Base-by-base conservation (phyloP, 1,140 invertebrate genomes). In the Trichonephila inaurata region DNA sequence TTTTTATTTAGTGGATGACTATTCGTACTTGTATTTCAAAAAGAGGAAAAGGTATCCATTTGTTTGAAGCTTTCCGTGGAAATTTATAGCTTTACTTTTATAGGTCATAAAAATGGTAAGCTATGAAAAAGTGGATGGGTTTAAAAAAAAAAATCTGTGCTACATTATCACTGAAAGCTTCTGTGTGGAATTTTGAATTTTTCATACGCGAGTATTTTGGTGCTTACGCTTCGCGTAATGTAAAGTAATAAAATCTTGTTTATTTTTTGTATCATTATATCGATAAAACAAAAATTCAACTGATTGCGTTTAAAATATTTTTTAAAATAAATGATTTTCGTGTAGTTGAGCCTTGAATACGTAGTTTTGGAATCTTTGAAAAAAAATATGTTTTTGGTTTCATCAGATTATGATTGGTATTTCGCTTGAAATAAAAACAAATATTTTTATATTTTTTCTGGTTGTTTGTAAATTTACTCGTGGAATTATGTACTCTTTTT, bases 1-100 rank as follows among this genome's bases (percentile, higher is more conserved):
- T 90, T 81, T 60, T 66, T 60, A 58, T 61, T 61, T 87, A 60
- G 60, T 51, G 72, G 72, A 77, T 33, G 72, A 77, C 24, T 77
- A 28, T 40, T 40, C 16, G 72, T 28, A 19, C 72, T 40, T 40
- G 28, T 16, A 33, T 77, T 77, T 40, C 14, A 28, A 5, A 77
- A 72, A 33, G 28, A 40, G 5, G 7, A 40, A 33, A 7, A 77
- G 16, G 72, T 77, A 77, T 77, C 72, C 72, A 18, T 33, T 77
- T 24, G 72, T 10, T 40, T 16, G 19, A 64, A 87, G 28, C 18
- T 62, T 61, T 81, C 69, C 3, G n/a, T 12, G 51, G 28, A 90
- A 90, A 90, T 90, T 90, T 90, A 90, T 90, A 21, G 28, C 89
- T 61, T 77, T 60, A 90, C 58, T 90, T 90, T 90, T 90, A 90